Conservation (phyloP, 2,113 vertebrate genomes). For the Hydropotes inermis region DNA sequence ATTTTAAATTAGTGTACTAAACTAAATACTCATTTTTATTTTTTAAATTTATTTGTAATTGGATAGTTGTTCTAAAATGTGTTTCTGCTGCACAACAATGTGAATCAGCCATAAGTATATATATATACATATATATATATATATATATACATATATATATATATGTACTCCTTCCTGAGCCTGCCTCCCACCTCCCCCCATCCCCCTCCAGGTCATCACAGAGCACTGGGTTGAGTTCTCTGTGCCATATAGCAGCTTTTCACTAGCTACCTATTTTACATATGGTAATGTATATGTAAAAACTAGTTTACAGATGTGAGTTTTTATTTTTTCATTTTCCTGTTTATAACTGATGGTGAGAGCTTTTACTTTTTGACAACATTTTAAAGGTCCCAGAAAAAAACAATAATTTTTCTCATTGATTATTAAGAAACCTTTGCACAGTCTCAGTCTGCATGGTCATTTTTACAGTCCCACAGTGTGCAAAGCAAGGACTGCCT, state of each 20-base stretch:
- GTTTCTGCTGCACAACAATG: neutral
- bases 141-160: neutral
- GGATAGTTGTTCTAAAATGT: neutral
- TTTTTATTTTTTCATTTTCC: neutral
- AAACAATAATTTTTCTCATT: neutral
- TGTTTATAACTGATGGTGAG: neutral
- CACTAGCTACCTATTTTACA: neutral
- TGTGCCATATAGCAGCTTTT: neutral
- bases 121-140: neutral
- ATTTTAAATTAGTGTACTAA: neutral
- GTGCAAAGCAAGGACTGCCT: neutral
- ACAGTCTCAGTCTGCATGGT: neutral
- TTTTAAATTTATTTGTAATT: neutral
- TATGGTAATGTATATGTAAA: neutral
- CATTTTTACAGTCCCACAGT: neutral
- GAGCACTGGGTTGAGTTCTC: neutral
- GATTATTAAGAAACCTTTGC: neutral
- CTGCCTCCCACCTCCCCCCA: neutral
- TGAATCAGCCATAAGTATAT: neutral
- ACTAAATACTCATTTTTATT: neutral
- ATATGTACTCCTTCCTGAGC: neutral
- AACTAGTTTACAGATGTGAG: neutral
- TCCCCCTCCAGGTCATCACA: neutral
- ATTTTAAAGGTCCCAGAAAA: neutral
- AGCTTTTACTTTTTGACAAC: conserved; percentile 1